Base-by-base conservation (phyloP, 2,797 vertebrate species). In the Sebastes baramenuke region DNA sequence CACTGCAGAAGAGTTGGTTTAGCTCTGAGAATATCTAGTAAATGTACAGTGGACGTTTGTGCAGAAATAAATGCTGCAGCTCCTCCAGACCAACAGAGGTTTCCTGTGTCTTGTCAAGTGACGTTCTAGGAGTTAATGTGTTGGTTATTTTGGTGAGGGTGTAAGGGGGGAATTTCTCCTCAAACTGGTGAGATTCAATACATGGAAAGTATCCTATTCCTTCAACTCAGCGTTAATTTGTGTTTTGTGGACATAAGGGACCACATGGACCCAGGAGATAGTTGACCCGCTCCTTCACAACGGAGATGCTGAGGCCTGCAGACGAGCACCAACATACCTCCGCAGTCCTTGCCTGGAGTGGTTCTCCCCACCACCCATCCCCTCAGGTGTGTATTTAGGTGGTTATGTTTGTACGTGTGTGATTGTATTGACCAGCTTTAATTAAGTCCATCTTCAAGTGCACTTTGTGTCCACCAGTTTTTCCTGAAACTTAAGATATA, bases 261-360 rank as follows among this genome's bases (percentile, higher is more conserved):
- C 97, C 34, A 99, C 97, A 0, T 99, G 98, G 98, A 89, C 97
- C n/a, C 95, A 95, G 25, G 97, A 99, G 94, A 97, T 99, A 38
- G 90, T 97, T 29, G 98, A 99, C 83, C 94, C 97, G 90, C 89
- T 98, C 78, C 78, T 96, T 62, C 94, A 97, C 86, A 93, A 95
- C 0, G 96, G 96, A 8, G 94, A 98, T 80, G 80, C 92, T 0
- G 95, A 96, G 25, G 90, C 94, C 74, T 97, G 96, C 85, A 95
- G 89, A 81, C 82, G 95, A 87, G 97, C 95, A 1, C 87, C 95
- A 29, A 97, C 95, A 46, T 82, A 49, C 1, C 34, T 84, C 4
- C 96, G 96, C 68, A 96, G 96, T 71, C 97, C 97, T 34, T 99
- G 98, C 78, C 90, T 97, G 3, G 97, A 97, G 83, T 95, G 96